These are phyloP conservation scores for Phalloptychus januarius DNA, from an alignment of 2,797 vertebrate species.

Conservation along the genomic window DNA sequence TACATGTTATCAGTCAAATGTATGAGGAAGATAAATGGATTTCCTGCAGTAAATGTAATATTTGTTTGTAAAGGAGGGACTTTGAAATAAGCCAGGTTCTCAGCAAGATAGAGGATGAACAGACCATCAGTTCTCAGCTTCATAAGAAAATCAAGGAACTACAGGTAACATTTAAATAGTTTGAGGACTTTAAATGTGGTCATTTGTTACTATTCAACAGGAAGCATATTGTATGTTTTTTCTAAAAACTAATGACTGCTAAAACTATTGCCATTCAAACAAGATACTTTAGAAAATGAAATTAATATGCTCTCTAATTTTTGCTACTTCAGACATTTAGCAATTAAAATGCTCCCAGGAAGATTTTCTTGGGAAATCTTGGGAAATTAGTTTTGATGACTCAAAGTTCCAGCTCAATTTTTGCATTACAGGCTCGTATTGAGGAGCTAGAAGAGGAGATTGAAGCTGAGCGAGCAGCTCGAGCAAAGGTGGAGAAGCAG, in stretches of 20 bases:
- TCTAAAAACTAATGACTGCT: background rate
- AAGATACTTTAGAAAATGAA: background rate
- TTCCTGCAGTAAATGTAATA: background rate
- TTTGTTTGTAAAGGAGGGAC: slow-evolving; percentile 81
- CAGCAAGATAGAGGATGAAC: slow-evolving; percentile 88
- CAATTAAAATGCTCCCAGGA: background rate
- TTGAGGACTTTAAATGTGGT: background rate
- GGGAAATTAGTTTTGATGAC: background rate
- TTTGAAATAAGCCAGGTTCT: slow-evolving; percentile 88
- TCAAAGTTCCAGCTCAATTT: background rate
- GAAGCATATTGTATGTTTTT: background rate
- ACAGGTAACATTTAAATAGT: slow-evolving; percentile 73
- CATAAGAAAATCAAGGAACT: slow-evolving; percentile 85
- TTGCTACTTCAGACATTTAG: background rate
- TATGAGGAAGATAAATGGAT: background rate
- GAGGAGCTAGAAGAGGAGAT: slow-evolving; percentile 93
- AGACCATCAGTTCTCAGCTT: slow-evolving; percentile 67
- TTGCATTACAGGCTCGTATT: slow-evolving; percentile 81
- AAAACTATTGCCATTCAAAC: background rate
- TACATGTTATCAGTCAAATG: background rate
- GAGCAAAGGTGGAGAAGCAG: slow-evolving; percentile 88
- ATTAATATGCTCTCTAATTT: background rate
- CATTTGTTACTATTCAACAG: background rate
- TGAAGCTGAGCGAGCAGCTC: slow-evolving; percentile 83
- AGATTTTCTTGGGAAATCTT: background rate